These are phyloP conservation scores for Andrena chrysosceles DNA, from an alignment of 2,888 invertebrate genomes.

Conservation along the genomic window DNA sequence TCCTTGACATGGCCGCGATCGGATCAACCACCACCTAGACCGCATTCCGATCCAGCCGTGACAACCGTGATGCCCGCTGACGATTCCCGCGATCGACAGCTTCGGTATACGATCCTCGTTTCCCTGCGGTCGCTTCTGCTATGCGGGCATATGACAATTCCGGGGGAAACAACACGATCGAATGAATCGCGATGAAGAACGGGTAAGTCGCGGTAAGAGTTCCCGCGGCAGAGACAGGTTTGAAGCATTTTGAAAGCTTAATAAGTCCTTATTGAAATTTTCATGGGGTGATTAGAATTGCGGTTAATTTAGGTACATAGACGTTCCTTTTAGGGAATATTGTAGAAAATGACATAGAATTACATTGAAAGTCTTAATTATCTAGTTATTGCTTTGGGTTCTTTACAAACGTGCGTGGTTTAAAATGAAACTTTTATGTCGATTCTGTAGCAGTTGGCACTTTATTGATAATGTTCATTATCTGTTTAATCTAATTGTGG, in stretches of 20 bases:
- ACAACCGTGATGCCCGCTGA: constrained; percentile 45
- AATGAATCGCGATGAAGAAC: not conserved
- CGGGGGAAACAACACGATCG: not conserved
- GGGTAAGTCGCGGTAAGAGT: not conserved
- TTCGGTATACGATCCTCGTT: not conserved
- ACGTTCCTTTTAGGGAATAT: no score
- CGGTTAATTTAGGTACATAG: no score
- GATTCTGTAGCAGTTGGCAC: no score
- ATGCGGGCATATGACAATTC: not conserved
- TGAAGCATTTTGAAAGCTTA: not conserved
- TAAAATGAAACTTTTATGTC: no score
- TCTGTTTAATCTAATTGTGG: no score
- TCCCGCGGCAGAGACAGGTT: not conserved
- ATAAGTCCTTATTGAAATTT: no score
- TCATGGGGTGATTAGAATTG: no score
- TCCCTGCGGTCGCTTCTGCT: not conserved
- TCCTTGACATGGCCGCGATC: constrained; percentile 70
- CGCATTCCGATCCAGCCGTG: constrained; percentile 63
- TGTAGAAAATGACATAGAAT: no score
- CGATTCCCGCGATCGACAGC: constrained; percentile 24
- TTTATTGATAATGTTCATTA: no score
- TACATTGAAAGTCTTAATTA: no score
- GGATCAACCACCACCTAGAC: constrained; percentile 68
- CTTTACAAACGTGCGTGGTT: no score
- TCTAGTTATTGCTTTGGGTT: no score